Evolutionary conservation across 2,113 vertebrate genomes (phyloP).

Genomic region (Cyprinodon brontotheroides): DNA sequence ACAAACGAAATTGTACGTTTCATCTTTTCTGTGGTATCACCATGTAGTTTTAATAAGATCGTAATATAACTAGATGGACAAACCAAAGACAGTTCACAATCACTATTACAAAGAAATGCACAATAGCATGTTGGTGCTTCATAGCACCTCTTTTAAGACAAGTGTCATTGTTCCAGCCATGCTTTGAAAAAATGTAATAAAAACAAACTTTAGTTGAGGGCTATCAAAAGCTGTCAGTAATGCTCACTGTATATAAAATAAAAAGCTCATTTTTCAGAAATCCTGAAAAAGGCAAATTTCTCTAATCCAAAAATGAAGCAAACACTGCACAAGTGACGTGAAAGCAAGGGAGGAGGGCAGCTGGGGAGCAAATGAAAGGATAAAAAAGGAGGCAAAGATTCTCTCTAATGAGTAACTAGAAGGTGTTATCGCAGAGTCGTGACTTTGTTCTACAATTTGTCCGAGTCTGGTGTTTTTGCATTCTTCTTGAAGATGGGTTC

Average conservation of each 20-base stretch:
- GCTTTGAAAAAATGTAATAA: slow-evolving; percentile 19
- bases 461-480: slow-evolving; percentile 36
- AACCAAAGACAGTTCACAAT: neutral
- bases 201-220: slow-evolving; percentile 46
- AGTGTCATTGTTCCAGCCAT: slow-evolving; percentile 34
- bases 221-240: slow-evolving; percentile 65
- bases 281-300: slow-evolving; percentile 29
- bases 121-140: neutral
- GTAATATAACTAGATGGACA: neutral
- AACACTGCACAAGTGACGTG: slow-evolving; percentile 26
- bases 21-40: too few relatives aligned
- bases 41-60: too few relatives aligned
- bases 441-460: slow-evolving; percentile 78
- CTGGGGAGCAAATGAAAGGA: slow-evolving; percentile 6
- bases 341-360: neutral
- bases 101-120: neutral
- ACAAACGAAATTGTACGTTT: too few relatives aligned
- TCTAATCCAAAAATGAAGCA: slow-evolving; percentile 50
- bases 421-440: slow-evolving; percentile 75
- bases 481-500: slow-evolving; percentile 21
- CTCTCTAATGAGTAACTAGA: slow-evolving; percentile 75
- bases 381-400: slow-evolving; percentile 51
- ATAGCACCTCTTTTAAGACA: slow-evolving; percentile 27
- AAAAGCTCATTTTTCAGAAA: slow-evolving; percentile 50
- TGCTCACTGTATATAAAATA: slow-evolving; percentile 33